These are phyloP conservation scores for Drosophila ogumai DNA, from an alignment of 1,140 invertebrate species.

Conservation along the genomic window DNA sequence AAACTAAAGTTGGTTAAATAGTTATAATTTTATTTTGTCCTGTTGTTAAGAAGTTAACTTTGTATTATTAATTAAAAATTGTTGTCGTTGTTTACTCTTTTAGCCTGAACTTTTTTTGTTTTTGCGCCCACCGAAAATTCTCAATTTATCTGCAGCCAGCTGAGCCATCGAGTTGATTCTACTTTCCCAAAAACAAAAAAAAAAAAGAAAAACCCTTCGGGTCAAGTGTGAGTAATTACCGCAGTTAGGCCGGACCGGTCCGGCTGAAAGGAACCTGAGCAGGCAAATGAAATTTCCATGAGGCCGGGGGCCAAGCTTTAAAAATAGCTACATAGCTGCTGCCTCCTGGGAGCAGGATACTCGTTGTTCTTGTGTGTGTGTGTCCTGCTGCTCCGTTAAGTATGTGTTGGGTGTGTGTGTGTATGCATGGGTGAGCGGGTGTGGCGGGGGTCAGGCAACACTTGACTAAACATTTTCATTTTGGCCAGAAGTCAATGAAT, in stretches of 20 bases:
- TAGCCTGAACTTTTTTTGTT: not conserved
- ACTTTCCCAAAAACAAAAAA: constrained; percentile 2
- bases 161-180: constrained; percentile 36
- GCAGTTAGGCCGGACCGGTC: constrained; percentile 54
- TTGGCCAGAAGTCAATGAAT: constrained; percentile 75
- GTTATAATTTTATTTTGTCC: not conserved
- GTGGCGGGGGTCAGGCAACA: constrained; percentile 66
- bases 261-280: constrained; percentile 45
- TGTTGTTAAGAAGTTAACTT: too few relatives aligned
- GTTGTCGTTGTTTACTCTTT: not conserved
- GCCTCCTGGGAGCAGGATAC: constrained; percentile 16
- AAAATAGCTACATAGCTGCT: constrained; percentile 57
- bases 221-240: constrained; percentile 80
- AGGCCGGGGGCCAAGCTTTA: constrained; percentile 45
- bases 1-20: too few relatives aligned
- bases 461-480: constrained; percentile 83
- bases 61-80: not conserved
- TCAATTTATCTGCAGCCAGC: constrained; percentile 45
- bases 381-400: constrained; percentile 24
- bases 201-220: constrained; percentile 26
- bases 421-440: not conserved
- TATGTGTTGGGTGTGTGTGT: constrained; percentile 1
- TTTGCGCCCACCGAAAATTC: constrained; percentile 15
- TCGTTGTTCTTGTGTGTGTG: constrained; percentile 34
- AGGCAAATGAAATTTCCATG: constrained; percentile 59